phyloP scores from a whole-genome alignment of 2,888 invertebrate species.

The Drosophila lacicola region DNA sequence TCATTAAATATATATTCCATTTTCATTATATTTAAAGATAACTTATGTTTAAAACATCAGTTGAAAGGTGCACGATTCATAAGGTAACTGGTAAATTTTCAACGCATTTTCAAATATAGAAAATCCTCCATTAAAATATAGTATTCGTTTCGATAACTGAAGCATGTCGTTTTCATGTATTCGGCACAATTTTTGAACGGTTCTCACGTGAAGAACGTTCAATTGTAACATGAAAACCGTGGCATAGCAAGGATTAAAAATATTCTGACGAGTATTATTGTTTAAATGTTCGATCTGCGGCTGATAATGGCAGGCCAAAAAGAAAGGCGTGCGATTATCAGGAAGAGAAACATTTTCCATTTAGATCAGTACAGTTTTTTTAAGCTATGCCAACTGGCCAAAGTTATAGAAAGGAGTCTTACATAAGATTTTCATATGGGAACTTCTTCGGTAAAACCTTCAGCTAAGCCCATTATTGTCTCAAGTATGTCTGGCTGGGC shows the following conservation, averaged over 20 bases:
- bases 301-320: slow-evolving; percentile 53
- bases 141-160: slow-evolving; percentile 11
- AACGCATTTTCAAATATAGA: slow-evolving; percentile 29
- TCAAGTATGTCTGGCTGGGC: slow-evolving; percentile 38
- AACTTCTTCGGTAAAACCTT: slow-evolving; percentile 50
- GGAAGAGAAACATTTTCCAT: slow-evolving; percentile 78
- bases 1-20: slow-evolving; percentile 27
- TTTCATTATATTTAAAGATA: slow-evolving; percentile 4
- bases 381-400: slow-evolving; percentile 44
- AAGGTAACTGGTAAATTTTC: slow-evolving; percentile 6
- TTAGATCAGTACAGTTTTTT: slow-evolving; percentile 68
- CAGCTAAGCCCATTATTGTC: slow-evolving; percentile 67
- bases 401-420: slow-evolving; percentile 20
- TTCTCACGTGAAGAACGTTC: slow-evolving; percentile 64
- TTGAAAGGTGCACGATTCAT: slow-evolving; percentile 50
- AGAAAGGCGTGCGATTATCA: slow-evolving; percentile 48
- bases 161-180: slow-evolving; percentile 19
- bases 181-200: slow-evolving; percentile 38
- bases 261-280: slow-evolving; percentile 69
- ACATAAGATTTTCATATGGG: background rate
- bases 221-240: slow-evolving; percentile 38
- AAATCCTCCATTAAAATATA: background rate
- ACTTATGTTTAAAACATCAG: slow-evolving; percentile 30
- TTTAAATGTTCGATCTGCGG: slow-evolving; percentile 68
- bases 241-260: slow-evolving; percentile 62